Evolutionary conservation across 2,113 vertebrate species (phyloP).

Genomic region (Rhadina sibilatrix): DNA sequence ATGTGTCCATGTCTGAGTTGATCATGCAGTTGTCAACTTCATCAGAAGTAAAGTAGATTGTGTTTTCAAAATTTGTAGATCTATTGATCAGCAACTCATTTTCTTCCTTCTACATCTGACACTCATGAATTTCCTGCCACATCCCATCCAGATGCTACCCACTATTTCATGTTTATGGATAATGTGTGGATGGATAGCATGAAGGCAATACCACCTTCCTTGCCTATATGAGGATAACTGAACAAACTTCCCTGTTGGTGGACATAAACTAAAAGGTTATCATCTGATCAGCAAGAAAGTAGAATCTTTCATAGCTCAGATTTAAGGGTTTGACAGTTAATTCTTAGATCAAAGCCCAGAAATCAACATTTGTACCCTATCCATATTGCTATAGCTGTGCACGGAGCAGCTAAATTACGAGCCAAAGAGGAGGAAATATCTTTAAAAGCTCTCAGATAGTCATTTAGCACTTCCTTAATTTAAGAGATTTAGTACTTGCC

Average conservation of each 20-base stretch:
- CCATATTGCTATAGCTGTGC: background rate
- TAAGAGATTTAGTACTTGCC: slow-evolving; percentile 38
- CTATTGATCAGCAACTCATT: background rate
- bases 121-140: background rate
- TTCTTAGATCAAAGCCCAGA: background rate
- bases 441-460: slow-evolving; percentile 43
- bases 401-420: background rate
- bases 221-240: background rate
- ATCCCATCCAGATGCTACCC: background rate
- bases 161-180: background rate
- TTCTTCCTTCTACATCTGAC: slow-evolving; percentile 11
- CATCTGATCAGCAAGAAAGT: background rate
- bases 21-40: background rate
- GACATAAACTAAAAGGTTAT: background rate
- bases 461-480: slow-evolving; percentile 52
- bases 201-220: background rate
- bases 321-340: background rate
- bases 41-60: background rate
- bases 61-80: slow-evolving; percentile 11
- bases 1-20: background rate
- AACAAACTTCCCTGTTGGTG: slow-evolving; percentile 2
- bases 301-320: background rate
- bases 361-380: background rate
- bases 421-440: background rate
- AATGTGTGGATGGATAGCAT: background rate